These are phyloP conservation scores for Rutilus rutilus DNA, from an alignment of 2,113 vertebrate species.

Conservation along the genomic window DNA sequence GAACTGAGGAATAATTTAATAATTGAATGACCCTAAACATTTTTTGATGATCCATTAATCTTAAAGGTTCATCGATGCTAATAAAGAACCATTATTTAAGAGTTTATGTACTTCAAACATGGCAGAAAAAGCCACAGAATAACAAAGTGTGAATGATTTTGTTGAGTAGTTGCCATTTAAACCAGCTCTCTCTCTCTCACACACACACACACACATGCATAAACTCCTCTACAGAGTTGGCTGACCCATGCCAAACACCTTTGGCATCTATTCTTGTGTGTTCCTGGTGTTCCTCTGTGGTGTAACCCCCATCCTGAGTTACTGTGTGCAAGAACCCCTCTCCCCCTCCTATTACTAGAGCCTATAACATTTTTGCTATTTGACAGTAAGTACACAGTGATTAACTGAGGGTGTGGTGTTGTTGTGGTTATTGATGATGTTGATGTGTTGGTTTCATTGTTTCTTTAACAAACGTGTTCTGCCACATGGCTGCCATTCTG, in stretches of 20 bases:
- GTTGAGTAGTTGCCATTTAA: not conserved
- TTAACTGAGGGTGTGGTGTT: not conserved
- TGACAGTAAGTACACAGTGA: not conserved
- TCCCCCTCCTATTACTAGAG: not conserved
- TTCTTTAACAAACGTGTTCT: not conserved
- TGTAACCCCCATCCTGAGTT: not conserved
- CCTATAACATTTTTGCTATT: not conserved
- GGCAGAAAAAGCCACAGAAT: not conserved
- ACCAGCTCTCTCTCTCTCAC: not conserved
- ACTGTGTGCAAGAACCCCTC: not conserved
- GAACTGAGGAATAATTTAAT: no score
- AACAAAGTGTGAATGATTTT: constrained; percentile 12
- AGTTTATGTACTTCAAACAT: not conserved
- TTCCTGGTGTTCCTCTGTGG: not conserved
- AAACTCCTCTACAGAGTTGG: not conserved
- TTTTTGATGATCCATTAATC: no score
- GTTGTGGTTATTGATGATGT: not conserved
- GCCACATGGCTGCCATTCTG: not conserved
- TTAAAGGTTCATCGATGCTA: not conserved
- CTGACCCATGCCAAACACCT: not conserved
- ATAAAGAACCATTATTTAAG: not conserved
- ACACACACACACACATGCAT: not conserved
- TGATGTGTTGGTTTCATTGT: not conserved
- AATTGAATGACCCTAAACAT: no score
- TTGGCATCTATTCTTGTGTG: not conserved